Evolutionary conservation across 2,113 vertebrate genomes (phyloP), one percentile per base, ranked within the genome.

Genomic region (Dromas ardeola): DNA sequence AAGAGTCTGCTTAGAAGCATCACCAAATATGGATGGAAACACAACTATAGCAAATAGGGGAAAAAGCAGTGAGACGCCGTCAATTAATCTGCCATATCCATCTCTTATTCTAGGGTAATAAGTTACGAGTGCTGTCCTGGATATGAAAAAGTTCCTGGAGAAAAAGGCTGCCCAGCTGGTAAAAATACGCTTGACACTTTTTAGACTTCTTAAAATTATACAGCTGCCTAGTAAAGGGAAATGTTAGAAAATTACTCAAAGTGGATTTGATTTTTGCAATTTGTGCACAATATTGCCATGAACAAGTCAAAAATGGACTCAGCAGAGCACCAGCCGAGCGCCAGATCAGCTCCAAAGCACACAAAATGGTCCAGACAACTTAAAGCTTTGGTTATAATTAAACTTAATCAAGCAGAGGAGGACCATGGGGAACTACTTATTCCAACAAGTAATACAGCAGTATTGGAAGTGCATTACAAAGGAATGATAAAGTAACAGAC

Each of bases 41-140:
- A 53, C 45, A 81, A 15, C 25, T 53, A 23, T 5, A 72, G 71
- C 13, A 36, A 80, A 27, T 7, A 62, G 5, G 87, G 45, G 45
- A 27, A 65, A 79, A 79, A 90, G 29, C n/a, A 63, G 55, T 26
- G 85, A 90, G 78, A 56, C 0, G 7, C 80, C 14, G 1, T 62
- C 77, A 23, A 45, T 83, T 97, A 93, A 97, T 59, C 74, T 72
- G 16, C 36, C 0, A 0, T 90, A 25, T 96, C 78, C 73, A 29
- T 96, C 74, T 98, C 81, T 97, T 73, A 14, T 98, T 98, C 29
- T 98, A 99, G 99, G 87, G 97, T 99, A 83, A 99, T 99, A 98
- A 99, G 98, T 66, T 99, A 99, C 3, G 99, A 99, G 97, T 99
- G 99, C 96, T 99, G 99, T 81, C 99, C 99, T 40, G 99, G 99